Base-by-base conservation (phyloP, 1,140 invertebrate genomes). In the Drosophila gunungcola region DNA sequence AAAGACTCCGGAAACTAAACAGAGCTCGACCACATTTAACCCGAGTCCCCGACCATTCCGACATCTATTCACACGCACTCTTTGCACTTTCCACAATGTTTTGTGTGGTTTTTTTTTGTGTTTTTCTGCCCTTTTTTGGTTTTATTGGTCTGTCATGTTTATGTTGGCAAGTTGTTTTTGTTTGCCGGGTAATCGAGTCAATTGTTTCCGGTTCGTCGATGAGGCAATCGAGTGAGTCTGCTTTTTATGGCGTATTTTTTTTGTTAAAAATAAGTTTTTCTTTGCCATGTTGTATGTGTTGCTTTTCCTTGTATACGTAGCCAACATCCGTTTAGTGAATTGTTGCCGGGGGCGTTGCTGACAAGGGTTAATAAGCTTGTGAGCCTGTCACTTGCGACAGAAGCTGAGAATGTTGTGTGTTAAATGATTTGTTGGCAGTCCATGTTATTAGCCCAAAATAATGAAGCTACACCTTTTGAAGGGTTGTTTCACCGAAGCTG, bases 221-320 rank as follows among this genome's bases (percentile, higher is more conserved):
- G 82, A 77, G 86, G 86, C 86, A 90, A 90, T 90, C 82, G 88
- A 86, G 72, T 90, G 86, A 83, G 79, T 90, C 79, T 77, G 69
- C 72, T 90, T 63, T 89, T 90, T 90, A 90, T 86, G 79, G 64
- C 51, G 21, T 64, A 25, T 57, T 74, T 39, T 57, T 38, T 51
- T 38, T 43, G 10, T 6, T 34, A 46, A 46, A 34, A 45, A 5
- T 11, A 32, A 67, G 58, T 46, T 52, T 60, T 75, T 78, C 55
- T 70, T 60, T 48, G 43, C 36, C 46, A 58, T 82, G 54, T 46
- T 49, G 13, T 52, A 42, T 39, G 34, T 45, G 41, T 61, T 79
- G 45, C 56, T 68, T 67, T 75, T 43, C 55, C 78, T 67, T 79
- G 83, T 83, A 77, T 72, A 76, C 76, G 80, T 73, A 55, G 69